Evolutionary conservation across 2,888 invertebrate species (phyloP), one percentile per base, ranked within the genome.

Genomic region (Epirrhoe tristata): DNA sequence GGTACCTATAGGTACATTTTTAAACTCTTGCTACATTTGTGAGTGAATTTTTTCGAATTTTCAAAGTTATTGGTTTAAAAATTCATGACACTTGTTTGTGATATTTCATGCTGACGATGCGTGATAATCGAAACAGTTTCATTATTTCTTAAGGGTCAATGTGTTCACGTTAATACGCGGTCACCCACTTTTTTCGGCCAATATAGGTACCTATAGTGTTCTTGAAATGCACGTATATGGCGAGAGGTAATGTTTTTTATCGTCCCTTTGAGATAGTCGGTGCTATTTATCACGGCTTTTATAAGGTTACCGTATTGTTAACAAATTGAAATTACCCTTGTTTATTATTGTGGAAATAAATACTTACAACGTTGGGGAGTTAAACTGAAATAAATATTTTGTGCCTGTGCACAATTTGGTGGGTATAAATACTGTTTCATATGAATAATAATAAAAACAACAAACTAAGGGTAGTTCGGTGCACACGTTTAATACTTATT

Each of bases 211-310:
- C n/a, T n/a, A n/a, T 60, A 66, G 50, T 58, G 64, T 64, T 65
- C 66, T 68, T 70, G 65, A 46, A 63, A 60, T 69, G 50, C 57
- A 64, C 63, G 31, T 67, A 70, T 53, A 70, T 59, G 70, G 67
- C 31, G 52, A 65, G 63, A 39, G 48, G 57, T 68, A 57, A 64
- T 62, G 61, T 63, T 62, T 50, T 63, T 69, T 66, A 63, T 63
- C 32, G 55, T 7, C 56, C 56, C 57, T 68, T 66, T 63, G 17
- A 46, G 55, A 43, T 34, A 57, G 59, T 56, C 62, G 53, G 31
- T 16, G 43, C 43, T 24, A 24, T 59, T 55, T 67, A 48, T 57
- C 43, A 34, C 58, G 8, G 16, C 7, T 53, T 58, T 66, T 57
- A 32, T 58, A 52, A 58, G 58, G 54, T 61, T 63, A 43, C 58